Evolutionary conservation across 2,113 vertebrate genomes (phyloP), one percentile per base, ranked within the genome.

Genomic region (Eudyptes chrysolophus): DNA sequence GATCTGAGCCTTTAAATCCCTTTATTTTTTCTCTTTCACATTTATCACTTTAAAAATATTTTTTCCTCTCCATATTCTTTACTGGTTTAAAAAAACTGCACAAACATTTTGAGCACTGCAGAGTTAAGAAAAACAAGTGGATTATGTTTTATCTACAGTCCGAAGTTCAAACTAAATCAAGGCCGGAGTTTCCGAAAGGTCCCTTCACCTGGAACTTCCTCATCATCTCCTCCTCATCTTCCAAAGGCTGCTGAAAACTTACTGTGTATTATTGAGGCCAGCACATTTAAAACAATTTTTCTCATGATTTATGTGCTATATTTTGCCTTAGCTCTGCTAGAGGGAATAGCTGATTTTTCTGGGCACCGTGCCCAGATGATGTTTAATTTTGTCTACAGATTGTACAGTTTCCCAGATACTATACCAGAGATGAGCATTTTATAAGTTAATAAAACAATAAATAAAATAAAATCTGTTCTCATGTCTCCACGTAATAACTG

Each of bases 361-460:
- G 97, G 97, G 96, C 94, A 94, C 48, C 2, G 17, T 93, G 97
- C 95, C 97, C 94, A 95, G 85, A 89, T 94, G 85, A 84, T 93
- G 76, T 94, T 97, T 97, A 97, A 97, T 97, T 96, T 95, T 89
- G 91, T 87, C 92, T 91, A 57, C 78, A 90, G 94, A 96, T 87
- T 52, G 58, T 78, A 85, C 88, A 92, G 87, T 94, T 97, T 96
- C 93, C 94, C 95, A 97, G 96, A 96, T 92, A 86, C 72, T 92
- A 86, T 86, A 96, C 62, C 94, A 97, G 96, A 93, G 85, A 97
- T 52, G 74, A 91, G 17, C 66, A 95, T 91, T 96, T 96, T 96
- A 89, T 90, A 96, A 96, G 87, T 96, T 97, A 96, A 95, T 97
- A 93, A 96, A 96, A 96, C 87, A 95, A 96, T 92, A 92, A 95